phyloP scores from a whole-genome alignment of 2,797 vertebrate species.

The Trachurus trachurus region DNA sequence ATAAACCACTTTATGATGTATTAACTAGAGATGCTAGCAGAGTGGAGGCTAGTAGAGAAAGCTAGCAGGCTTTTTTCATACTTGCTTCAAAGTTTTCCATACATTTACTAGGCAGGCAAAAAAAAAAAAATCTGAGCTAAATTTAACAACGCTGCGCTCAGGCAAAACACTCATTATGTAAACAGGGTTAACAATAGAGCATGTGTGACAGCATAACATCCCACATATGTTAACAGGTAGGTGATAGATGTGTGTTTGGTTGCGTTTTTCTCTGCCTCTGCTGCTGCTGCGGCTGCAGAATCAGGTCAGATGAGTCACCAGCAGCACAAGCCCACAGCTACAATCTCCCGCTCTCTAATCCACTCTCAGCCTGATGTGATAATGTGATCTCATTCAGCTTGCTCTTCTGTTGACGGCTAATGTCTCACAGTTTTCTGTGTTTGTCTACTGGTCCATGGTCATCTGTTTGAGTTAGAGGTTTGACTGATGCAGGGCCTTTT shows the following conservation, averaged over 20 bases:
- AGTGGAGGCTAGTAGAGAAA: not conserved
- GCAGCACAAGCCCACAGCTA: slow-evolving; percentile 67
- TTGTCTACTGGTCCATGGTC: not conserved
- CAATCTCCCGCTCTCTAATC: slow-evolving; percentile 73
- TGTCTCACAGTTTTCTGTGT: slow-evolving; percentile 34
- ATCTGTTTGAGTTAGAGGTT: slow-evolving; percentile 23
- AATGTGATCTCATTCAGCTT: slow-evolving; percentile 69
- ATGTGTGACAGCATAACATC: slow-evolving; percentile 8
- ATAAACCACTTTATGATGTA: not conserved
- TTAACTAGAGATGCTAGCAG: not conserved
- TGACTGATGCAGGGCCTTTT: slow-evolving; percentile 1
- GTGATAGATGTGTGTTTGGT: slow-evolving; percentile 44
- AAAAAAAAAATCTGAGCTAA: not conserved
- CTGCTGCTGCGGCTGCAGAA: slow-evolving; percentile 66
- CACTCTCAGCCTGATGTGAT: slow-evolving; percentile 72
- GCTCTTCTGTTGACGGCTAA: slow-evolving; percentile 42
- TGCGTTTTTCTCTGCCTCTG: slow-evolving; percentile 43
- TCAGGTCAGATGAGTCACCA: slow-evolving; percentile 83
- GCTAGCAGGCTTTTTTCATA: not conserved
- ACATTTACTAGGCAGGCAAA: not conserved
- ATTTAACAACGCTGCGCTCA: not conserved
- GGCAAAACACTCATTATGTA: not conserved
- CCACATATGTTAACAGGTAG: slow-evolving; percentile 37
- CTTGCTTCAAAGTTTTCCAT: not conserved
- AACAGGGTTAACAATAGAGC: slow-evolving; percentile 21